Evolutionary conservation across 2,113 vertebrate genomes (phyloP), one percentile per base, ranked within the genome.

Genomic region (Colossoma macropomum): DNA sequence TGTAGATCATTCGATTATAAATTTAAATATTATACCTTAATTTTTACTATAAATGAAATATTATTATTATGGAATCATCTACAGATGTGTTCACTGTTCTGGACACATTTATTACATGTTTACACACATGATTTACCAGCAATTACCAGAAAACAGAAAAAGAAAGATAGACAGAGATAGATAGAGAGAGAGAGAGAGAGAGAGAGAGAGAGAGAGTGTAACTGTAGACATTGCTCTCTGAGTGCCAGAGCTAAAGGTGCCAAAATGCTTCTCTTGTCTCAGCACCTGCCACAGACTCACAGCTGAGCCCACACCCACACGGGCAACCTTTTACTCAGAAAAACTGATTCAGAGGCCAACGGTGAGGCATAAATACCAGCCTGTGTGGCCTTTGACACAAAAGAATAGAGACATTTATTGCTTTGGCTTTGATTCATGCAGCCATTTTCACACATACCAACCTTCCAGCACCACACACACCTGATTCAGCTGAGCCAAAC

Each of bases 251-350:
- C 66, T 71, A 80, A 80, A 63, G 45, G 70, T 81, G 70, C 62
- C 60, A 81, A 66, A 65, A 81, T 27, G 16, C 30, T 66, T 75
- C 80, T 54, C 63, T 69, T 80, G 54, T 50, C 38, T 66, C 28
- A 81, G 63, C 19, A 56, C 38, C 70, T 81, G 79, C 59, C 70
- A 32, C 30, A 74, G 70, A 65, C 38, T 48, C 66, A 38, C 68
- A 82, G 80, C 71, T 82, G 80, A 63, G 70, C 28, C 62, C 23
- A 45, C 41, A 63, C 75, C 50, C 56, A 66, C 74, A 72, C 76
- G 32, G 25, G 48, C 81, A 38, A 68, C 63, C 59, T 4, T 28
- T 56, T 5, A 32, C 34, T 71, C 78, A 41, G 16, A 60, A 71
- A n/a, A 50, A 32, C 59, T 11, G 32, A 66, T 62, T 34, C 19